Conservation (phyloP, 2,113 vertebrate species). For the Dermatemys mawii region DNA sequence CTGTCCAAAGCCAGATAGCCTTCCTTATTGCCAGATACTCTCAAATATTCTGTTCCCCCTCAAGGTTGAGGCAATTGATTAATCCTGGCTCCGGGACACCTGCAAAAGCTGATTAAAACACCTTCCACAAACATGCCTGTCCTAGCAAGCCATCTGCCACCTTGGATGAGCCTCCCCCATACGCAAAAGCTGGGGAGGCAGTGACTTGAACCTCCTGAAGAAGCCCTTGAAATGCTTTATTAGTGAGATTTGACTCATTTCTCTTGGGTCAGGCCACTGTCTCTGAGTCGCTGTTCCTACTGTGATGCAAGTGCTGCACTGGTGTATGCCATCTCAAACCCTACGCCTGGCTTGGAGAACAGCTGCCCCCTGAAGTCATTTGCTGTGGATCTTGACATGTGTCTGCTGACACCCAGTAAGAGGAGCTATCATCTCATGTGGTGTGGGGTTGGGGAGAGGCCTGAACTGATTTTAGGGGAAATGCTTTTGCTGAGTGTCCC, state of each 20-base stretch:
- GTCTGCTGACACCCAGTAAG: constrained; percentile 34
- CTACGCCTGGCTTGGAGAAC: constrained; percentile 36
- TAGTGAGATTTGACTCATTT: background rate
- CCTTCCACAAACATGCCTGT: background rate
- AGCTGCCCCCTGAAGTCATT: background rate
- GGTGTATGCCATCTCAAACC: background rate
- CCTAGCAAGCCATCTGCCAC: background rate
- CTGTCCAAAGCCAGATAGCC: background rate
- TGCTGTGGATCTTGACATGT: background rate
- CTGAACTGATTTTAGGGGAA: background rate
- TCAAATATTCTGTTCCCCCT: background rate
- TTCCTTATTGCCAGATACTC: background rate
- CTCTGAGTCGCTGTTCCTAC: constrained; percentile 9
- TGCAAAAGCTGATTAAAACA: background rate
- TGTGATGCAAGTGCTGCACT: background rate
- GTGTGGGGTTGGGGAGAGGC: accelerated
- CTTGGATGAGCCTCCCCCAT: background rate
- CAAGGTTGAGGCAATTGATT: background rate
- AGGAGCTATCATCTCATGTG: background rate
- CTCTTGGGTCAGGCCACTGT: background rate
- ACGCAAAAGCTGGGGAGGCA: accelerated
- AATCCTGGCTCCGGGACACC: background rate
- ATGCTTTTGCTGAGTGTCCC: background rate
- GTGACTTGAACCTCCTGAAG: background rate
- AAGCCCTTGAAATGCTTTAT: background rate